Base-by-base conservation (phyloP, 2,888 invertebrate species). In the Campoplex capitator region DNA sequence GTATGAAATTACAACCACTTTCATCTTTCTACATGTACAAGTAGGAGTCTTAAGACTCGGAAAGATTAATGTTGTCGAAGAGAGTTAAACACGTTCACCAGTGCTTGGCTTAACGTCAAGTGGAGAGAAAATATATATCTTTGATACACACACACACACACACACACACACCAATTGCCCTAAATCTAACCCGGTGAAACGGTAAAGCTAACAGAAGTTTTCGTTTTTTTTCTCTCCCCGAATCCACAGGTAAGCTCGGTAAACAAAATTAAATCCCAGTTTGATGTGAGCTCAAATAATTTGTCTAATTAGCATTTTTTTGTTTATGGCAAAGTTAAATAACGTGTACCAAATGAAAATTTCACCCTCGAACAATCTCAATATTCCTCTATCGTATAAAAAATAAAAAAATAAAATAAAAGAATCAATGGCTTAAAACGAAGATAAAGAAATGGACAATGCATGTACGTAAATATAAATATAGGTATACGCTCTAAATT, bases 21-120 rank as follows among this genome's bases (percentile, higher is more conserved):
- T 54, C 38, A 68, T 16, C 28, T 16, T 65, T 48, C 54, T 45
- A 32, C 67, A 54, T 77, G 65, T 35, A 78, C 18, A 51, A 32
- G 16, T 3, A 65, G 28, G 48, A 65, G 48, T 1, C 48, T 48
- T 0, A 56, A 74, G 38, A 32, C 32, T 16, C n/a, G 62, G 45
- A 18, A 65, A 65, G 65, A 76, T 65, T 76, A 48, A 76, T 65
- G 48, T 62, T 76, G 16, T 48, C 65, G 65, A 62, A 65, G 65
- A 76, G 48, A 54, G 32, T 74, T 56, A 54, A 54, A 74, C 65
- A 45, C 32, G 62, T 76, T 48, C 35, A 48, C 76, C 9, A 32
- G 11, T 45, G 23, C 48, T 11, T 1, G 65, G 18, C 65, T 48
- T 16, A 23, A 48, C 35, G 76, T 38, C 76, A 65, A 76, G 65